Evolutionary conservation across 1,140 invertebrate species (phyloP).

Genomic region (Nymphalis io): DNA sequence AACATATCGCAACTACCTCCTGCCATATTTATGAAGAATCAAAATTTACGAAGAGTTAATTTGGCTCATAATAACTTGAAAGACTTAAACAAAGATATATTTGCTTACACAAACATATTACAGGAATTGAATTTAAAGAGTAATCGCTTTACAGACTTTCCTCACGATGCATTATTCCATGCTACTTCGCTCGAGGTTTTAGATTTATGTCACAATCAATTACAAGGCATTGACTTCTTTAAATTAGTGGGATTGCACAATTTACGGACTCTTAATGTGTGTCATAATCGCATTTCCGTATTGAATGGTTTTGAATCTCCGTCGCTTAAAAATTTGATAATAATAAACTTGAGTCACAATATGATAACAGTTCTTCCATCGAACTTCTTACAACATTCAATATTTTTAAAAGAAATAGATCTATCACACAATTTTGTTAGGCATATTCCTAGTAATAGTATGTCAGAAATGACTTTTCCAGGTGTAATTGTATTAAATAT

Average conservation of each 20-base stretch:
- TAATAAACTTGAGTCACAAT: conserved; percentile 89
- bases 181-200: conserved; percentile 87
- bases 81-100: conserved; percentile 85
- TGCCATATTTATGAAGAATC: conserved; percentile 87
- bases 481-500: conserved; percentile 88
- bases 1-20: conserved; percentile 85
- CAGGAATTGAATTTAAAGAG: conserved; percentile 87
- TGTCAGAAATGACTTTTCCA: conserved; percentile 88
- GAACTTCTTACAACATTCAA: conserved; percentile 89
- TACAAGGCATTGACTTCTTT: conserved; percentile 88
- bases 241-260: conserved; percentile 87
- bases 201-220: conserved; percentile 86
- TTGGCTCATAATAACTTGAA: conserved; percentile 85
- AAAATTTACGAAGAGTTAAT: conserved; percentile 87
- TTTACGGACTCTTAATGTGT: conserved; percentile 87
- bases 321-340: conserved; percentile 86
- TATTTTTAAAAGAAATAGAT: conserved; percentile 87
- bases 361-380: conserved; percentile 87
- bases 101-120: conserved; percentile 85
- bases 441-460: conserved; percentile 89
- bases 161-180: conserved; percentile 88
- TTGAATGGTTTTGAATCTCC: conserved; percentile 89
- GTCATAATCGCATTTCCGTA: conserved; percentile 87
- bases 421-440: conserved; percentile 90
- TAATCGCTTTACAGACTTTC: conserved; percentile 88